Evolutionary conservation across 2,888 invertebrate species (phyloP).

Genomic region (Prenolepis imparis): DNA sequence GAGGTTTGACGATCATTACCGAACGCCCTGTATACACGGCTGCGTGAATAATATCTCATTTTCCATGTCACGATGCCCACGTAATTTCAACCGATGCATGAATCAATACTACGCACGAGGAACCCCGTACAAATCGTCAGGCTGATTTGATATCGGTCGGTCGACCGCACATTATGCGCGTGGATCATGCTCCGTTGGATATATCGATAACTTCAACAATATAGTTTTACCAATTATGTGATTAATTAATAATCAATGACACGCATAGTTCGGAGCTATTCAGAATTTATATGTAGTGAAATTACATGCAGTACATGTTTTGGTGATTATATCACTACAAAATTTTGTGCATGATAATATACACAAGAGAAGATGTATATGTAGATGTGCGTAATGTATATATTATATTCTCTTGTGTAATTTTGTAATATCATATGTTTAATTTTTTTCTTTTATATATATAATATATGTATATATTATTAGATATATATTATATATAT

Average conservation of each 20-base stretch:
- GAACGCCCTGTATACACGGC: not conserved
- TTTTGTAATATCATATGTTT: not conserved
- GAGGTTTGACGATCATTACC: too few relatives aligned
- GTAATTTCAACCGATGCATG: conserved; percentile 40
- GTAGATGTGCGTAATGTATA: not conserved
- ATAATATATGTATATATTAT: too few relatives aligned
- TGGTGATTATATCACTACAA: not conserved
- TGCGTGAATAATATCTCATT: conserved; percentile 34
- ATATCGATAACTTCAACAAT: conserved; percentile 18
- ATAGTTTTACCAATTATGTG: conserved; percentile 45
- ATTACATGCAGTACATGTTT: not conserved
- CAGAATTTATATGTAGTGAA: not conserved
- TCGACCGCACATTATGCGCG: not conserved
- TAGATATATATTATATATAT: too few relatives aligned
- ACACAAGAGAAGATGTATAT: too few relatives aligned
- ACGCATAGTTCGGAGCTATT: not conserved
- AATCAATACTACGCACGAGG: conserved; percentile 43
- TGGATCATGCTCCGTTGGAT: conserved; percentile 2
- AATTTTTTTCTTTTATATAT: not conserved
- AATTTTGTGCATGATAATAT: not conserved
- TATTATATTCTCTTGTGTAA: not conserved
- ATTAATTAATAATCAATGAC: conserved; percentile 35
- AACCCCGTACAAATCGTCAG: conserved; percentile 21
- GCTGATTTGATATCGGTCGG: conserved; percentile 1
- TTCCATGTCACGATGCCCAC: conserved; percentile 20